Base-by-base conservation (phyloP, 1,140 invertebrate genomes). In the Drosophila pandora region DNA sequence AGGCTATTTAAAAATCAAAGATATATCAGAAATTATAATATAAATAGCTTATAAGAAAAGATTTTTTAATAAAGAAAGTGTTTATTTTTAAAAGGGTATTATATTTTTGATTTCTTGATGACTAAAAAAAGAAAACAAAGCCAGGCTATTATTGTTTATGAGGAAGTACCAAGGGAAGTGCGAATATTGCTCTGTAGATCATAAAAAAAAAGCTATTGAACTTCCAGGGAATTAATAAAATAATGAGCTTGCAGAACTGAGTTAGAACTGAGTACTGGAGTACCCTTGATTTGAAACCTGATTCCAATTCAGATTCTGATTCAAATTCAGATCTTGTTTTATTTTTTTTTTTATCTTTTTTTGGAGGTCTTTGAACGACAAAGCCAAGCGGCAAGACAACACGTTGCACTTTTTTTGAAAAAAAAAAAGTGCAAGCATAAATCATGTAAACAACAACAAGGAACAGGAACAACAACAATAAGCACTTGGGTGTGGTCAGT, bases 401-500 rank as follows among this genome's bases (percentile, higher is more conserved):
- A 30, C 69, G 39, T 32, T 74, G 52, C 54, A 75, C 68, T 75
- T 74, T 75, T 75, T 37, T 10, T n/a, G n/a, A 12, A 37, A 32
- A 37, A 37, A 37, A 32, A 34, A 55, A 76, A 68, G 54, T 55
- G 63, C 65, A 56, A 76, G 64, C 73, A 76, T 76, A 76, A 76
- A 75, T 76, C 56, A 59, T 75, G 72, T 75, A 55, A 61, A 67
- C 37, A 65, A 55, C 28, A 70, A 74, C 58, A 32, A 32, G 7
- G 8, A 75, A 76, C 62, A 58, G 58, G 71, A 69, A 58, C 32
- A 69, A 73, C 58, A 76, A 74, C 30, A 43, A 50, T 28, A 32
- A 53, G 28, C 6, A 34, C 10, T 68, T 67, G 82, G 76, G 82
- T 87, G 82, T 69, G 82, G 71, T 82, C 83, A 83, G 52, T 79